Conservation (phyloP, 2,888 invertebrate genomes). For the Trichopria drosophilae region DNA sequence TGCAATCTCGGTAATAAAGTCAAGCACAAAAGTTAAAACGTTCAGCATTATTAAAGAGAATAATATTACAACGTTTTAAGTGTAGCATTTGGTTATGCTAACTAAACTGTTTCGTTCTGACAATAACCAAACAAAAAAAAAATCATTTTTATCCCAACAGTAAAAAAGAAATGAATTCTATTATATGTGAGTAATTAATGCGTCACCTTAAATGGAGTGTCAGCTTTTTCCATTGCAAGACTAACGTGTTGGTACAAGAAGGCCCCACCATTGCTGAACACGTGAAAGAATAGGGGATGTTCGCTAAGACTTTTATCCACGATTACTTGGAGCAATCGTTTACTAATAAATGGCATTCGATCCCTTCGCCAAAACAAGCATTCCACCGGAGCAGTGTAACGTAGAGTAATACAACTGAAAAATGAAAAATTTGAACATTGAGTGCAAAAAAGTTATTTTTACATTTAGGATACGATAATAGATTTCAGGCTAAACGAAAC, state of each 20-base stretch:
- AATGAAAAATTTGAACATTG: slow-evolving; percentile 19
- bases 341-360: slow-evolving; percentile 66
- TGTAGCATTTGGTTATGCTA: no score
- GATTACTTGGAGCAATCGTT: slow-evolving; percentile 68
- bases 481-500: background rate
- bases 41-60: no score
- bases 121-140: no score
- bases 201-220: slow-evolving; percentile 61
- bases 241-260: slow-evolving; percentile 72
- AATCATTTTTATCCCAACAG: no score
- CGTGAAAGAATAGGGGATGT: slow-evolving; percentile 74
- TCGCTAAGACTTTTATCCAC: slow-evolving; percentile 69
- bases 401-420: slow-evolving; percentile 70
- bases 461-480: background rate
- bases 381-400: slow-evolving; percentile 72
- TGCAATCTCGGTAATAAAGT: no score
- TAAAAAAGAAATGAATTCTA: no score
- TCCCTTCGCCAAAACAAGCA: slow-evolving; percentile 67
- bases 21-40: no score
- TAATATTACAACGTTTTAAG: no score
- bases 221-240: slow-evolving; percentile 62
- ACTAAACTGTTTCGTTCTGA: no score
- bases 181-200: slow-evolving; percentile 4
- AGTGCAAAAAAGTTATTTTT: background rate
- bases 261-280: slow-evolving; percentile 78